Base-by-base conservation (phyloP, 2,888 invertebrate genomes). In the Zygaena filipendulae region DNA sequence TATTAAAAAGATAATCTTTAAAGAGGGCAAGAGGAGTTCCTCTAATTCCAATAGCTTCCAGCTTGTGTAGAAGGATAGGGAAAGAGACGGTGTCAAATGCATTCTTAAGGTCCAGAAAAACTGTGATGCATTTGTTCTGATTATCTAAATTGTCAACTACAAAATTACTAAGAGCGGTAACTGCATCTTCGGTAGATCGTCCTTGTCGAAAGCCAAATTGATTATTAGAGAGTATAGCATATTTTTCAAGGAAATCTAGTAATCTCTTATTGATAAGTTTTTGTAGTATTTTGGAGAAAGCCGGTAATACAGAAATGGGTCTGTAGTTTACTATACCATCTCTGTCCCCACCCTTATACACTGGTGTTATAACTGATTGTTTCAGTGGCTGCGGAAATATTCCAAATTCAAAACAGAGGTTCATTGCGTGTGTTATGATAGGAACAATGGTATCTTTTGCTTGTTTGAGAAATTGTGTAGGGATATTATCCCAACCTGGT, bases 31-130 rank as follows among this genome's bases (percentile, higher is more conserved):
- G 25, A 4, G 24, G 4, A 6, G 11, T 19, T 4, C 30, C 34
- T 16, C 37, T 25, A n/a, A 37, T 32, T 8, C 38, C 35, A 12
- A 34, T 18, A 13, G 11, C 11, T 12, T 38, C 32, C 12, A 38
- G 24, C 11, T 30, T 38, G 13, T 18, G 6, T 5, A 35, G 5
- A 4, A 38, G 23, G n/a, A 21, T 19, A 2, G 35, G 34, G 11
- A 28, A 14, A 19, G 26, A 29, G 9, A 35, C 29, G 5, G 31
- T 29, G 13, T 28, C 21, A 19, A 29, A 32, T n/a, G 31, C 25
- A 3, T 36, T 36, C 7, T 10, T 19, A 2, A 30, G 23, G 21
- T 33, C 30, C 3, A 36, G 13, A 23, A 33, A 36, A 6, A 23
- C 13, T 6, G 24, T 23, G 7, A 33, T 4, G 9, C 22, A 25